phyloP scores from a whole-genome alignment of 2,888 invertebrate genomes.

The Drosophila suboccidentalis region DNA sequence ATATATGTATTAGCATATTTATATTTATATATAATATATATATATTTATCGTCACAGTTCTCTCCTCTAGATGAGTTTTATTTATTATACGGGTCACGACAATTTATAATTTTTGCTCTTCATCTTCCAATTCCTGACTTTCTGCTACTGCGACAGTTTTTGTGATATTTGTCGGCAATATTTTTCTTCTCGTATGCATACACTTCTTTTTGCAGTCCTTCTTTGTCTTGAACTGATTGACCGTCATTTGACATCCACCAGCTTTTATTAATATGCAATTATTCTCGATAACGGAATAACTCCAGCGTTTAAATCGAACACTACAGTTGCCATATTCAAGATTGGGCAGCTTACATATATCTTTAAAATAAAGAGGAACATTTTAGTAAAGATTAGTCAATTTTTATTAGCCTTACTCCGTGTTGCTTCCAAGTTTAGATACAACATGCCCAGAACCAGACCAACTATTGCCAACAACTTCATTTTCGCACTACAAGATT shows the following conservation, averaged over 20 bases:
- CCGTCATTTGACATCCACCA: slow-evolving; percentile 2
- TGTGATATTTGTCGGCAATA: not conserved
- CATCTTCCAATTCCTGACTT: not conserved
- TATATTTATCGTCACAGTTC: not conserved
- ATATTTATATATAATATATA: too few relatives aligned
- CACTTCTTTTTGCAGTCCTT: not conserved
- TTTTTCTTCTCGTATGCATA: not conserved
- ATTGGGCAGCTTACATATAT: not conserved
- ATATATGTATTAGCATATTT: too few relatives aligned
- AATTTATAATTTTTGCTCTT: not conserved
- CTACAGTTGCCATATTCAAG: not conserved
- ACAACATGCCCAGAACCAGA: not conserved
- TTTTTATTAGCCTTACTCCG: not conserved
- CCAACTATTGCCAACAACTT: not conserved
- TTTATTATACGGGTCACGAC: not conserved
- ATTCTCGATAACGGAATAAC: not conserved
- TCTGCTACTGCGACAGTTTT: not conserved
- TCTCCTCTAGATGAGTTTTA: not conserved
- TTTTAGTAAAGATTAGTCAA: not conserved
- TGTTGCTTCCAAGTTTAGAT: not conserved
- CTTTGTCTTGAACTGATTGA: not conserved
- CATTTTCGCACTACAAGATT: not conserved
- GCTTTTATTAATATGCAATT: not conserved
- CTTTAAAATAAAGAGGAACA: not conserved
- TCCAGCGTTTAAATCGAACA: not conserved